Base-by-base conservation (phyloP, 2,888 invertebrate species). In the Tromatobia lineatoria region DNA sequence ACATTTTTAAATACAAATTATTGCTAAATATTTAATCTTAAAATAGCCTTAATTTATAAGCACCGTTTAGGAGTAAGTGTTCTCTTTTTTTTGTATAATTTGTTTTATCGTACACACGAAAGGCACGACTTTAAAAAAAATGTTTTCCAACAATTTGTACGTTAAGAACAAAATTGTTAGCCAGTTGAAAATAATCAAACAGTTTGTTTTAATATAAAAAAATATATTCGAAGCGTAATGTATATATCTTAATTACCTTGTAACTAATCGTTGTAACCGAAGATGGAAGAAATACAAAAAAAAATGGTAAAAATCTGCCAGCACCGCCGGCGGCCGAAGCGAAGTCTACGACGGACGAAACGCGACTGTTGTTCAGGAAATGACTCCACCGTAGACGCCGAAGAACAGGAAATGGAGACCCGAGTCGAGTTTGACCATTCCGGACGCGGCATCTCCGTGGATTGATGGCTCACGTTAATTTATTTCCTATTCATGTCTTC, bases 271-370 rank as follows among this genome's bases (percentile, higher is more conserved):
- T 52, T 15, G 11, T 13, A 50, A 75, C 11, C n/a, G 52, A 61
- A 10, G 47, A 45, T 57, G 6, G 13, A 15, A n/a, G 47, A 54
- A 59, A 45, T 66, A 52, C 66, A 29, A 15, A 13, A 69, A 69
- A 50, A 45, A 42, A 61, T 75, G 74, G 42, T n/a, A 50, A 75
- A 70, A 76, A 67, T 50, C 20, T 47, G 64, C 67, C 75, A 71
- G 57, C 73, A 57, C 73, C 66, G 61, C 47, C 29, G 67, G 23
- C 54, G 54, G 69, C 67, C 80, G 86, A 85, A 78, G 82, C 74
- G 77, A 73, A 66, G 69, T 81, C 67, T 61, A 61, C 79, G 82
- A 86, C 79, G 83, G 67, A 77, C 86, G 79, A 80, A 82, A 64
- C 71, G 29, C 70, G 75, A 88, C 88, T 88, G 86, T 59, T 54